Evolutionary conservation across 2,113 vertebrate genomes (phyloP).

Genomic region (Hymenochirus boettgeri): DNA sequence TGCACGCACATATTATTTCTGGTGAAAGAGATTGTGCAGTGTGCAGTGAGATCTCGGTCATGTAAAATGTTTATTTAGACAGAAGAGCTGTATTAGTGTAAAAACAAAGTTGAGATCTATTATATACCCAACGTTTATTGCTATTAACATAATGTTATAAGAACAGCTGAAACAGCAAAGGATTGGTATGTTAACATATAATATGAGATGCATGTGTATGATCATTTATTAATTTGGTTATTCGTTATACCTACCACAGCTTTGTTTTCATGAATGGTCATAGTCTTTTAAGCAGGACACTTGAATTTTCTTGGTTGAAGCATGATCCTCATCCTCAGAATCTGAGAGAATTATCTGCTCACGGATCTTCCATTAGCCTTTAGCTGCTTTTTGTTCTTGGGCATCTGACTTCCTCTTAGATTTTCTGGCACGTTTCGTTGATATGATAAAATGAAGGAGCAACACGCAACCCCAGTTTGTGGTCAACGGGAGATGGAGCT

Average conservation of each 20-base stretch:
- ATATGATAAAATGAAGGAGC: conserved; percentile 89
- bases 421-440: conserved; percentile 55
- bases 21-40: too few relatives aligned
- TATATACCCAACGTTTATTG: too few relatives aligned
- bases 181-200: too few relatives aligned
- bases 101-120: too few relatives aligned
- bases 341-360: conserved; percentile 52
- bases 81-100: too few relatives aligned
- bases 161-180: too few relatives aligned
- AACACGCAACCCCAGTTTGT: conserved; percentile 74
- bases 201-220: too few relatives aligned
- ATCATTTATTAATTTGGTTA: too few relatives aligned
- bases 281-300: conserved; percentile 71
- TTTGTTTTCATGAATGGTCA: conserved; percentile 96
- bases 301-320: conserved; percentile 58
- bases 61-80: too few relatives aligned
- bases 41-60: too few relatives aligned
- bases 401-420: conserved; percentile 45
- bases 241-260: conserved; percentile 85
- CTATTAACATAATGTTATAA: too few relatives aligned
- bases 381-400: conserved; percentile 44
- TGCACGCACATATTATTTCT: too few relatives aligned
- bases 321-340: conserved; percentile 61
- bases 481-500: conserved; percentile 54
- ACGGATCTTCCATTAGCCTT: conserved; percentile 41